phyloP scores from a whole-genome alignment of 2,797 vertebrate species.

The Etheostoma nigrum region DNA sequence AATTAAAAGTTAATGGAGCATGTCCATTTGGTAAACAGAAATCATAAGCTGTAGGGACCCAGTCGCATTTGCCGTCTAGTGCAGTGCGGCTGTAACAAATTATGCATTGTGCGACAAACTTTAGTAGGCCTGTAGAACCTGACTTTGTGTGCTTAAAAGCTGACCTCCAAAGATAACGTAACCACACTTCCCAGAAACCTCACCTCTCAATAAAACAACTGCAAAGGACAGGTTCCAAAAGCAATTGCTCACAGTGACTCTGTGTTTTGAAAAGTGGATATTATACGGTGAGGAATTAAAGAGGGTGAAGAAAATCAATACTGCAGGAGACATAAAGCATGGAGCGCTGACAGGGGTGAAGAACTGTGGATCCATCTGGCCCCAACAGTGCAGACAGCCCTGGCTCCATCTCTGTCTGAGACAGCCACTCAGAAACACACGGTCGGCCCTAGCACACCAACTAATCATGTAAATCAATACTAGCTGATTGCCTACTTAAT shows the following conservation, averaged over 20 bases:
- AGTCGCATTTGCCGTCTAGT: conserved; percentile 17
- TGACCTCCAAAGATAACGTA: conserved; percentile 44
- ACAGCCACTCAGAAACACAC: conserved; percentile 66
- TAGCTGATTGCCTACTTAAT: conserved; percentile 84
- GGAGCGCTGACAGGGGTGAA: conserved; percentile 75
- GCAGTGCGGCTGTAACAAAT: conserved; percentile 45
- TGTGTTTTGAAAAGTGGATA: conserved; percentile 76
- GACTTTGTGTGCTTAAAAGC: conserved; percentile 53
- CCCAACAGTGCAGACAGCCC: conserved; percentile 70
- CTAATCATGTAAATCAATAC: conserved; percentile 87
- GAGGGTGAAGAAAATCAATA: conserved; percentile 83
- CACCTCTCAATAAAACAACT: conserved; percentile 48
- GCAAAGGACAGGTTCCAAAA: conserved; percentile 59
- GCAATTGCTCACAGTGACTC: conserved; percentile 70
- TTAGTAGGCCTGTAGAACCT: conserved; percentile 26
- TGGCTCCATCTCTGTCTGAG: conserved; percentile 73
- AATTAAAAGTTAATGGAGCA: conserved; percentile 78
- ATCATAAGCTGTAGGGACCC: conserved; percentile 42
- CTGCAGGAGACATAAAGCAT: conserved; percentile 82
- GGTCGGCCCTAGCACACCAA: conserved; percentile 67
- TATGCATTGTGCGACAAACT: conserved; percentile 49
- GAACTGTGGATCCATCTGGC: conserved; percentile 74
- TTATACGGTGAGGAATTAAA: conserved; percentile 75
- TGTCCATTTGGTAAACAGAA: conserved; percentile 65
- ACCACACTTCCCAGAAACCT: conserved; percentile 33